A percentile compares a stretch with the other conserved stretches of the same genome.
Conservation (phyloP, 2,888 invertebrate genomes). For the Hydraecia micacea region DNA sequence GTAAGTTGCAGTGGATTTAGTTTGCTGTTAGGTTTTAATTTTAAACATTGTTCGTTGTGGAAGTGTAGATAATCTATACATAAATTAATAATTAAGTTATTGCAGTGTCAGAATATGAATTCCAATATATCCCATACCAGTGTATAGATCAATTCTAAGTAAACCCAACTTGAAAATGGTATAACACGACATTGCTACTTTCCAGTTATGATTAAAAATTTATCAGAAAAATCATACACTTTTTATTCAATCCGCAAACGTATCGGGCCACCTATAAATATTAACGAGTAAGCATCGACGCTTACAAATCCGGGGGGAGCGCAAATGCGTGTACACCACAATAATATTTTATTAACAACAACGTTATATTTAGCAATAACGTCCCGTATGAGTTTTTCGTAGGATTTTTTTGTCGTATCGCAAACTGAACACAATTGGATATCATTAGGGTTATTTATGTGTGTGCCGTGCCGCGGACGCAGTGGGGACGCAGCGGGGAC, state of each 20-base stretch:
- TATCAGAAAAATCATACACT: constrained; percentile 25
- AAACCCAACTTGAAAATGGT: neutral
- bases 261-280: constrained; percentile 56
- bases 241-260: constrained; percentile 58
- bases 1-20: neutral
- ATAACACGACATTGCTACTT: neutral
- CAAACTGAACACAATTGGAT: constrained; percentile 83
- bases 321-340: constrained; percentile 56
- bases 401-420: constrained; percentile 70
- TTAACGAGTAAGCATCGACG: constrained; percentile 59
- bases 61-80: neutral
- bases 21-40: neutral
- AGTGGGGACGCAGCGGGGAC: constrained; percentile 78
- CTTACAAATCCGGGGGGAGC: constrained; percentile 60
- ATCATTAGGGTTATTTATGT: constrained; percentile 89
- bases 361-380: constrained; percentile 66
- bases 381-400: constrained; percentile 61
- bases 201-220: constrained; percentile 25
- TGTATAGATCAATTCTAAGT: neutral
- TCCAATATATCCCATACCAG: neutral
- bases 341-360: constrained; percentile 68
- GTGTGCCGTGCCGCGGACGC: constrained; percentile 81
- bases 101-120: neutral
- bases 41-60: neutral
- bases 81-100: neutral